Conservation (phyloP, 2,113 vertebrate species). For the Psittacus erithacus region DNA sequence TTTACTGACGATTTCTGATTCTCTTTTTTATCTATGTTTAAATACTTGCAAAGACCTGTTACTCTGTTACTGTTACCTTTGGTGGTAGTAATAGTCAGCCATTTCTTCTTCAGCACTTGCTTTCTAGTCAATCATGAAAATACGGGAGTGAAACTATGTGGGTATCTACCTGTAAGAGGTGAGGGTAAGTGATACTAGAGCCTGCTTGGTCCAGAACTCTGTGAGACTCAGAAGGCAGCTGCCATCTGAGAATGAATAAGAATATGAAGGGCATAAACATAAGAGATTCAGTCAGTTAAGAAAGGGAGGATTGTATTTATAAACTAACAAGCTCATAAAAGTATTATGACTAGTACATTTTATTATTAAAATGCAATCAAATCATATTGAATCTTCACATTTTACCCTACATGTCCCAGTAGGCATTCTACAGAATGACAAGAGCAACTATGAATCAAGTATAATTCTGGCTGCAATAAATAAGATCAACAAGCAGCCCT, state of each 20-base stretch:
- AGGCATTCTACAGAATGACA: slow-evolving; percentile 23
- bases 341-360: slow-evolving; percentile 45
- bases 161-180: neutral
- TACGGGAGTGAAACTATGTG: neutral
- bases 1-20: neutral
- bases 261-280: neutral
- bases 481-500: slow-evolving; percentile 42
- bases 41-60: neutral
- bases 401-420: neutral
- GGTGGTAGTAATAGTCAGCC: neutral
- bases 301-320: slow-evolving; percentile 35
- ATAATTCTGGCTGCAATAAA: slow-evolving; percentile 45
- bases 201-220: neutral
- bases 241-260: neutral
- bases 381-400: slow-evolving; percentile 28
- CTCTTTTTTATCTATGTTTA: neutral
- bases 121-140: neutral
- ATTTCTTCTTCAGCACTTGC: neutral
- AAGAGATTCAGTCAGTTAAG: neutral
- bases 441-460: slow-evolving; percentile 45
- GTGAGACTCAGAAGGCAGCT: neutral
- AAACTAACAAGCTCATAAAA: slow-evolving; percentile 38
- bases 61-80: neutral
- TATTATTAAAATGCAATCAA: slow-evolving; percentile 61
- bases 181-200: neutral